A percentile compares a stretch with the other conserved stretches of the same genome.
Evolutionary conservation across 1,140 invertebrate species (phyloP).

Genomic region (Bactericera cockerelli): DNA sequence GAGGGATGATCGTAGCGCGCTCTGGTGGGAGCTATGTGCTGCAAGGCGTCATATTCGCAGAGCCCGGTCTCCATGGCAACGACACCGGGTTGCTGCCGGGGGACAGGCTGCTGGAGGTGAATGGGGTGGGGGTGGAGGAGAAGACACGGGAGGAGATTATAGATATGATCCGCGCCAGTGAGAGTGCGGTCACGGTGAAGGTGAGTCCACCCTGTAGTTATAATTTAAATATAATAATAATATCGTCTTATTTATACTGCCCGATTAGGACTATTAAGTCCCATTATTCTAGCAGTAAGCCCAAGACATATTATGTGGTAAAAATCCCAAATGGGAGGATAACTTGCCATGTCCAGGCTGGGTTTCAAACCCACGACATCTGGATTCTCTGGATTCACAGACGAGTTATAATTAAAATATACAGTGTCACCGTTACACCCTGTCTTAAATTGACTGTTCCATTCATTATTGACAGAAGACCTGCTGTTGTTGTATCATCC

Average conservation of each 20-base stretch:
- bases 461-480: not conserved
- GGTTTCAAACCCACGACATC: too few relatives aligned
- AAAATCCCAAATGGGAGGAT: too few relatives aligned
- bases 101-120: constrained; percentile 82
- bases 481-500: not conserved
- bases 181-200: constrained; percentile 66
- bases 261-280: too few relatives aligned
- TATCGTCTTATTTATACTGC: too few relatives aligned
- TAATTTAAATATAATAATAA: too few relatives aligned
- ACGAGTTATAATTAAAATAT: too few relatives aligned
- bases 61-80: constrained; percentile 64
- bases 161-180: constrained; percentile 75
- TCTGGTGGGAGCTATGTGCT: constrained; percentile 22
- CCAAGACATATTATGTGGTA: too few relatives aligned
- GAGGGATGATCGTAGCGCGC: constrained; percentile 58
- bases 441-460: not conserved
- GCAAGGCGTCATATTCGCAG: constrained; percentile 75
- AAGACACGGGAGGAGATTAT: constrained; percentile 82
- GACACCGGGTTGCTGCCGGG: constrained; percentile 80
- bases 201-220: constrained; percentile 34
- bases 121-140: constrained; percentile 67
- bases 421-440: not conserved
- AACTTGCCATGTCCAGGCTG: too few relatives aligned
- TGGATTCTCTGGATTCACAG: too few relatives aligned
- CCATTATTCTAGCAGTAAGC: too few relatives aligned